Base-by-base conservation (phyloP, 2,888 invertebrate genomes). In the Oscheius sp. region DNA sequence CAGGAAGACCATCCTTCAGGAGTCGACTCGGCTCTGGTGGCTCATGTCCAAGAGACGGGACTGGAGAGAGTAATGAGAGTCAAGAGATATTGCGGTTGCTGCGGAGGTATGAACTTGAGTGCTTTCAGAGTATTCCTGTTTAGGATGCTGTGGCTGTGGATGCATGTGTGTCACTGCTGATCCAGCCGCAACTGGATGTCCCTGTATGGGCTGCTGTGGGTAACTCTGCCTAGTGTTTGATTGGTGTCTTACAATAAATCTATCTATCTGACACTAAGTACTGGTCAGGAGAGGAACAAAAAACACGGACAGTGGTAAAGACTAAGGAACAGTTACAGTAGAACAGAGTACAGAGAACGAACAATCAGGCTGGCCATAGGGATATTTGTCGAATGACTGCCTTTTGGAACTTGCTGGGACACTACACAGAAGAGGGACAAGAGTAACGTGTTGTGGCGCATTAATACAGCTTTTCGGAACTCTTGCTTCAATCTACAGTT, bases 171-270 rank as follows among this genome's bases (percentile, higher is more conserved):
- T 62, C 37, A 37, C 37, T 62, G 62, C 37, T 42, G 37, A 5
- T 35, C 37, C 42, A 37, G 42, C 42, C 2, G 42, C 42, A 2
- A 62, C 62, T 42, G 62, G 62, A 35, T 62, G 62, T 47, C 62
- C 62, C n/a, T 62, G 62, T n/a, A 62, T 62, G 62, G 62, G 62
- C 11, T 62, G 62, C 29, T 62, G 62, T 47, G 62, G 62, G n/a
- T 62, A 62, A 62, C 7, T 42, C 42, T 42, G 7, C 7, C 42
- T 42, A 42, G 42, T 42, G 4, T 42, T 42, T 53, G 3, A 7
- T 11, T 21, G 53, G 4, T 62, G 5, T 42, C 42, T 62, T 62
- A 37, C 62, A 62, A 62, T 62, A 62, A 62, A 35, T 59, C 21
- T 42, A 42, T 42, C 42, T 42, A 42, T 42, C 7, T 42, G 42